phyloP scores from a whole-genome alignment of 2,888 invertebrate genomes.

The Cacoxenus indagator region DNA sequence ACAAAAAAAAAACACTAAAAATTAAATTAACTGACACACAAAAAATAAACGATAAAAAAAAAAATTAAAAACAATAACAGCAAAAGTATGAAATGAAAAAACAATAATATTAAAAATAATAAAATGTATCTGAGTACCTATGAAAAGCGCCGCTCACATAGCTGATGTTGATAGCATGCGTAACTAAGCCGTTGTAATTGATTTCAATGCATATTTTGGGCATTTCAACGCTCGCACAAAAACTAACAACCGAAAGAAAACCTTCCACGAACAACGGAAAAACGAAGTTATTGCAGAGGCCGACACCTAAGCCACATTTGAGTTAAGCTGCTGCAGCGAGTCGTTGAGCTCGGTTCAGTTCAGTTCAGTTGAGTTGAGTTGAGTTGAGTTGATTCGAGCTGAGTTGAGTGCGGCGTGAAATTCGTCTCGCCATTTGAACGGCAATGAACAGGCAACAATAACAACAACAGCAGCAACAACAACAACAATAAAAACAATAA shows the following conservation, averaged over 20 bases:
- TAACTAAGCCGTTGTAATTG: constrained; percentile 48
- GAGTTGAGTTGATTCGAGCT: no score
- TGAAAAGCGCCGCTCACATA: no score
- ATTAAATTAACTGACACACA: no score
- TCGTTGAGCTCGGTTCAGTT: no score
- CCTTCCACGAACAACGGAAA: no score
- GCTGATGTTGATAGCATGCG: constrained; percentile 33
- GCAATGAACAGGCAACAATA: not conserved
- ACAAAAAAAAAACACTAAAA: not conserved
- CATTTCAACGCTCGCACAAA: not conserved
- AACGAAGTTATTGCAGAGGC: no score
- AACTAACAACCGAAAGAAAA: not conserved
- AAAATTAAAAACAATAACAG: not conserved
- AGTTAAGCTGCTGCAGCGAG: no score
- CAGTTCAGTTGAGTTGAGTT: no score
- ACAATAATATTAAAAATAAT: no score
- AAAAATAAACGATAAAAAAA: not conserved
- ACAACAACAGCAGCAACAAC: not conserved
- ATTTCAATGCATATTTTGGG: constrained; percentile 47
- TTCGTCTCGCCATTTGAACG: constrained; percentile 35
- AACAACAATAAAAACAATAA: not conserved
- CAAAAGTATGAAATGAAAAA: constrained; percentile 37
- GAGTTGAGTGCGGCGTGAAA: constrained; percentile 45
- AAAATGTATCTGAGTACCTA: no score
- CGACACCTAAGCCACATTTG: no score